Conservation (phyloP, 2,888 invertebrate genomes). For the Fragum sueziense region DNA sequence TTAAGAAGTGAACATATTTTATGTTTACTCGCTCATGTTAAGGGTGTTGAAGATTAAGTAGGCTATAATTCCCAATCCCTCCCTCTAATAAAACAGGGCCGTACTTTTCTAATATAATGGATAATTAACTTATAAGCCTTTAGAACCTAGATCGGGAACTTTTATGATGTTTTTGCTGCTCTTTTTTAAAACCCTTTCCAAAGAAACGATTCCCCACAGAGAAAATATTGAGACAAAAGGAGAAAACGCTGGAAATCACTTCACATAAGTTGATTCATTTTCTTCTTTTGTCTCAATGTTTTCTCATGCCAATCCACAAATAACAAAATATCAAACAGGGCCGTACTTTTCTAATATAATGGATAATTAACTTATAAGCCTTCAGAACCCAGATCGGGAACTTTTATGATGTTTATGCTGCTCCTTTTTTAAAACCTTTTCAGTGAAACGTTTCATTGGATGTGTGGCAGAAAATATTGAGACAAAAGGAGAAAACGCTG, state of each 20-base stretch:
- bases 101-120: slow-evolving; percentile 41
- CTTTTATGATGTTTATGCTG: not conserved
- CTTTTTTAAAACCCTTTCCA: not conserved
- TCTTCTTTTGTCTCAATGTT: too few relatives aligned
- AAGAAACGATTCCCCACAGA: not conserved
- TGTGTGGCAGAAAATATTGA: too few relatives aligned
- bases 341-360: slow-evolving; percentile 39
- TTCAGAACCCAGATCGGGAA: not conserved
- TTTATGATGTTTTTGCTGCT: slow-evolving; percentile 2
- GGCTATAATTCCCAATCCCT: slow-evolving; percentile 45
- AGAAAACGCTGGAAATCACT: too few relatives aligned
- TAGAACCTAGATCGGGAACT: not conserved
- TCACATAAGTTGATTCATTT: too few relatives aligned
- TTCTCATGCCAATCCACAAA: too few relatives aligned
- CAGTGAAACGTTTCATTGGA: too few relatives aligned
- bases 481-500: too few relatives aligned
- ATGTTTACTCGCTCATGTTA: not conserved
- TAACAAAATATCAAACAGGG: slow-evolving; percentile 47
- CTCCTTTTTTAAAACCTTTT: too few relatives aligned
- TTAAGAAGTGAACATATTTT: too few relatives aligned
- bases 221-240: too few relatives aligned
- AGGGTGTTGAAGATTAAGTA: not conserved
- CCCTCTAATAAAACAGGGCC: slow-evolving; percentile 46
- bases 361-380: slow-evolving; percentile 36
- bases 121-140: slow-evolving; percentile 32